Evolutionary conservation across 1,140 invertebrate species (phyloP).

Genomic region (Caerostris darwini): DNA sequence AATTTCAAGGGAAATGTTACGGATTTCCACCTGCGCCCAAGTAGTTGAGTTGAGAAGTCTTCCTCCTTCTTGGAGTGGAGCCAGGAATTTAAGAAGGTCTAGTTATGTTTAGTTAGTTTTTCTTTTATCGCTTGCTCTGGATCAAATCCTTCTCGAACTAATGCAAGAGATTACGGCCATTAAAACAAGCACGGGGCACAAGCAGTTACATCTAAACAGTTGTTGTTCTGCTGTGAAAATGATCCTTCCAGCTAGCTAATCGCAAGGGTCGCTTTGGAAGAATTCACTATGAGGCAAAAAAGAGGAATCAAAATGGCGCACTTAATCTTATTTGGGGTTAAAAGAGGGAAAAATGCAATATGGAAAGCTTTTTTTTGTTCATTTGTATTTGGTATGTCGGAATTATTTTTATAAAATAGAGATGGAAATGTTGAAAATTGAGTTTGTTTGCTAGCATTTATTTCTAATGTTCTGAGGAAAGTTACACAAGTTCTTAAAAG

Average conservation of each 20-base stretch:
- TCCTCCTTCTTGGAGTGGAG: neutral
- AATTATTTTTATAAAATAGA: too few species aligned
- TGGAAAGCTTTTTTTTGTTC: neutral
- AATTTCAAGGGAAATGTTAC: constrained; percentile 33
- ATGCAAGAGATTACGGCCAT: constrained; percentile 41
- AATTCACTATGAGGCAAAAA: neutral
- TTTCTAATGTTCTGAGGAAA: too few species aligned
- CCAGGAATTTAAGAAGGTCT: constrained; percentile 15
- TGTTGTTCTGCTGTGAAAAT: constrained; percentile 7
- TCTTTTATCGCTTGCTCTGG: constrained; percentile 9
- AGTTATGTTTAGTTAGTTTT: constrained; percentile 28
- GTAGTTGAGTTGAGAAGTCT: neutral
- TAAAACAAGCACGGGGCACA: constrained; percentile 18
- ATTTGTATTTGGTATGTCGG: neutral
- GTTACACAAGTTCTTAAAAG: too few species aligned
- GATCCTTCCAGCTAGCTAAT: neutral
- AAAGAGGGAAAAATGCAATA: neutral
- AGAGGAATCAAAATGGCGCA: neutral
- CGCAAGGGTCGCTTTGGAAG: neutral
- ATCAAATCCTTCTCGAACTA: neutral
- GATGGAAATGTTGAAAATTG: too few species aligned
- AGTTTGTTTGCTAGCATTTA: too few species aligned
- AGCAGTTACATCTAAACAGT: constrained; percentile 17
- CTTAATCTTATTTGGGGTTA: neutral
- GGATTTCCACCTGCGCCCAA: constrained; percentile 22